Evolutionary conservation across 2,797 vertebrate genomes (phyloP), one percentile per base, ranked within the genome.

Genomic region (Pagetopsis macropterus): DNA sequence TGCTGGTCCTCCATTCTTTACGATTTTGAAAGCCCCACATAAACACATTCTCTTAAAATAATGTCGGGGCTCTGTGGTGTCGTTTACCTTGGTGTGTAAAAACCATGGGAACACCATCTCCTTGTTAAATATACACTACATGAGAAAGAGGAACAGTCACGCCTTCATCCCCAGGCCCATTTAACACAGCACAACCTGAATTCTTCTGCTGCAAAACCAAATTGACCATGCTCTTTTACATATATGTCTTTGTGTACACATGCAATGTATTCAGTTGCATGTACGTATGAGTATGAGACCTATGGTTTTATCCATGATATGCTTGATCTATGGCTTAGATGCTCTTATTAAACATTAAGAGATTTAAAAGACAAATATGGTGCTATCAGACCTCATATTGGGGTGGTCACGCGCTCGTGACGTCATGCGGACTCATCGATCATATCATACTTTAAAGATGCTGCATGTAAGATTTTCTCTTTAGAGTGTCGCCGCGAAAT

Each of bases 401-500:
- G 94, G 95, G 96, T 96, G 96, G 97, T 98, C 97, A 96, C 94
- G 94, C 33, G 79, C 85, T 91, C 31, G 91, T 98, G 97, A 98
- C 98, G 98, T 99, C 98, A 98, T 99, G 97, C 96, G 95, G 97
- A 98, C 97, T 98, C 96, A 96, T 97, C 89, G 95, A 95, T 97
- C 97, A 98, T 98, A 98, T 99, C 97, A 96, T 95, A 97, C 91
- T 92, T 37, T 94, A 91, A 92, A 87, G 85, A 91, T 88, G 88
- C 70, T 80, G 58, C 89, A 68, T 90, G 88, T 92, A 87, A 77
- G 91, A 82, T 91, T 92, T 91, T 88, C 88, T 92, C 90, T 84
- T 40, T 0, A 17, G 48, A 57, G 19, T 74, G 37, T 83, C 57
- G 72, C 84, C 82, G 86, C 69, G 67, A 81, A 79, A 73, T 45